Conservation (phyloP, 2,888 invertebrate species). For the Stegophylla sp. region DNA sequence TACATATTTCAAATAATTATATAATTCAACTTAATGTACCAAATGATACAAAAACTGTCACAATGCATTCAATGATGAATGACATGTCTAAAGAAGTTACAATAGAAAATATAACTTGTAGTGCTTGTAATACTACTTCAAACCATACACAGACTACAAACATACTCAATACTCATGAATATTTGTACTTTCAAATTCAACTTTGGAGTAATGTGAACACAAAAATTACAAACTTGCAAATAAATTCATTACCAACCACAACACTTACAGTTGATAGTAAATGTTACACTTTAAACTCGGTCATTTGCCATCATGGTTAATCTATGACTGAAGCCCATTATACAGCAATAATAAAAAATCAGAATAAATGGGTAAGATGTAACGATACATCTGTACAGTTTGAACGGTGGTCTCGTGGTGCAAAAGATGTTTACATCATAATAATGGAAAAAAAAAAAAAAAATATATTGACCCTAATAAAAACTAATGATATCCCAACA, state of each 20-base stretch:
- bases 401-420: conserved; percentile 6
- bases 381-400: conserved; percentile 7
- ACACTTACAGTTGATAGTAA: conserved; percentile 16
- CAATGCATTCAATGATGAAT: conserved; percentile 23
- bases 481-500: neutral
- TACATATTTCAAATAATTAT: conserved; percentile 34
- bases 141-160: conserved; percentile 23
- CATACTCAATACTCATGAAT: conserved; percentile 27
- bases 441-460: neutral
- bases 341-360: no score
- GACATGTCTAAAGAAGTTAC: conserved; percentile 22
- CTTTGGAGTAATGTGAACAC: conserved; percentile 16
- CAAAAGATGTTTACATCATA: neutral
- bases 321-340: no score
- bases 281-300: conserved; percentile 18
- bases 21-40: conserved; percentile 29
- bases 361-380: neutral
- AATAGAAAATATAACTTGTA: conserved; percentile 20
- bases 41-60: conserved; percentile 21
- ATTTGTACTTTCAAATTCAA: conserved; percentile 24
- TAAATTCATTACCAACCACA: conserved; percentile 17
- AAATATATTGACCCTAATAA: neutral
- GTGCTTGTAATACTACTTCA: conserved; percentile 3
- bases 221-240: conserved; percentile 16
- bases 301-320: conserved; percentile 1